Evolutionary conservation across 2,113 vertebrate species (phyloP).

Genomic region (Patagioenas fasciata): DNA sequence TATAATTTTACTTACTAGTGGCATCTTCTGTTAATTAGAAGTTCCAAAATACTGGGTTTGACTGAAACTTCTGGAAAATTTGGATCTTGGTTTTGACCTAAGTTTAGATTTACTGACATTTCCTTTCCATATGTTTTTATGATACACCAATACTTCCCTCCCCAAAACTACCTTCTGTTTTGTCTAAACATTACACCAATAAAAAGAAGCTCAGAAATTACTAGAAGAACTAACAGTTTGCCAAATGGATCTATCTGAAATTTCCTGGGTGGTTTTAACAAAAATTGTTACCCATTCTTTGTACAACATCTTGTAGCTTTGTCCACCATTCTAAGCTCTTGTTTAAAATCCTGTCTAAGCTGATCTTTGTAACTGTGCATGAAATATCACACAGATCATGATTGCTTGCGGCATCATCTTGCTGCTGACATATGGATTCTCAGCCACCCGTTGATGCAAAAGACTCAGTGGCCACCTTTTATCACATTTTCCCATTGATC

Average conservation of each 20-base stretch:
- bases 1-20: neutral
- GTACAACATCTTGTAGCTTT: neutral
- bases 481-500: neutral
- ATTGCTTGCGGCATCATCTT: neutral
- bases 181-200: neutral
- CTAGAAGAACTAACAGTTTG: neutral
- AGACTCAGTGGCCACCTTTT: neutral
- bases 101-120: neutral
- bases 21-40: neutral
- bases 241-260: neutral
- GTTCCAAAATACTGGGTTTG: neutral
- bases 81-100: neutral
- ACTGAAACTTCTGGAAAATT: neutral
- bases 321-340: neutral
- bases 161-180: neutral
- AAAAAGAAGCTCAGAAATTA: neutral
- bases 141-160: neutral
- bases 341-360: neutral
- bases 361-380: neutral
- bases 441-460: neutral
- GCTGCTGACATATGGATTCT: neutral
- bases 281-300: neutral
- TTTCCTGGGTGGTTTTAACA: neutral
- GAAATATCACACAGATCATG: rapidly evolving
- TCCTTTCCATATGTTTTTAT: neutral